These are phyloP conservation scores for Apis cerana DNA, from an alignment of 1,140 invertebrate genomes.

Conservation along the genomic window DNA sequence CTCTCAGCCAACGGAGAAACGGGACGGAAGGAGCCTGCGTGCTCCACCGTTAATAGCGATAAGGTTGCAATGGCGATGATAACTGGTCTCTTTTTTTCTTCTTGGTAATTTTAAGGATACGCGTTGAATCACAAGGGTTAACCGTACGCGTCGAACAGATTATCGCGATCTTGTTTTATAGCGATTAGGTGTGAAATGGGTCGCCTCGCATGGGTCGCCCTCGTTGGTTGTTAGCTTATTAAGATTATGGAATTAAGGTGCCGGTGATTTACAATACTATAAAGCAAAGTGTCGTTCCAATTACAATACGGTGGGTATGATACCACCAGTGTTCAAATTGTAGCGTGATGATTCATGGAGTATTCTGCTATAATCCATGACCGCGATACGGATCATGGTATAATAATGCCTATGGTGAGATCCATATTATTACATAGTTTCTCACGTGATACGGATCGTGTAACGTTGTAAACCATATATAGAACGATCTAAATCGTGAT, in stretches of 20 bases:
- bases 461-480: not conserved
- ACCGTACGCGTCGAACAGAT: not conserved
- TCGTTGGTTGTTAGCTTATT: not conserved
- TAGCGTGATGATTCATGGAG: not conserved
- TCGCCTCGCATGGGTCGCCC: not conserved
- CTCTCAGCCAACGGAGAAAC: not conserved
- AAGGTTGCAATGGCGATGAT: not conserved
- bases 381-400: not conserved
- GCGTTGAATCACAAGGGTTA: too few relatives aligned
- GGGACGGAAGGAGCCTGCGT: not conserved
- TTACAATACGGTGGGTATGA: not conserved
- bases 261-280: not conserved
- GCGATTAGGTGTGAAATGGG: not conserved
- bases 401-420: not conserved
- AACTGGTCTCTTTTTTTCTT: not conserved
- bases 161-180: not conserved
- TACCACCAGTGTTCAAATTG: not conserved
- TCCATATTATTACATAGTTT: conserved; percentile 6
- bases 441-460: not conserved
- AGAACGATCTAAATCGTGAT: conserved; percentile 2
- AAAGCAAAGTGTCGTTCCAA: not conserved
- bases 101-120: not conserved
- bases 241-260: not conserved
- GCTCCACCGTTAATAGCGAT: not conserved
- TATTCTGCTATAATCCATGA: not conserved